Evolutionary conservation across 2,113 vertebrate genomes (phyloP), one percentile per base, ranked within the genome.

Genomic region (Apaloderma vittatum): DNA sequence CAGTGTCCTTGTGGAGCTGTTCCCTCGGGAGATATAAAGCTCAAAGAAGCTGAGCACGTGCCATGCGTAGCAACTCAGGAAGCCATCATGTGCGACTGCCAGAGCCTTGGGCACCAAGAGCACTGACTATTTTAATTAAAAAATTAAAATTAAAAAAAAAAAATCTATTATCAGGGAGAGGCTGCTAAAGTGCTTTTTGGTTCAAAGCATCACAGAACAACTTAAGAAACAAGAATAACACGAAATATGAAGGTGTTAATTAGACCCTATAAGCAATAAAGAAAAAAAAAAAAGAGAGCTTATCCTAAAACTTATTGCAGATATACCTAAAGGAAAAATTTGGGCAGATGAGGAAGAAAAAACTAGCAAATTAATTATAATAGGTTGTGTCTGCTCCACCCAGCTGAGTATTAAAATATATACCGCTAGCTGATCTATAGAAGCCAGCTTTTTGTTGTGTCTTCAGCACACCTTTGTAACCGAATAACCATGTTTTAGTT

Each of bases 11-110:
- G 11, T 61, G 54, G 10, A 23, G 76, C 51, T 49, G 5, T 32
- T 91, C 51, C 54, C 27, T n/a, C 6, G 4, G 20, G 36, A 58
- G 11, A 7, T 51, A 37, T 8, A 71, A 45, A 74, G 34, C 2
- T 2, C 29, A 61, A 52, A 3, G 7, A 14, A 75, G 32, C 68
- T 55, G 43, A 71, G 65, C 22, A 5, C 0, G 7, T 0, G 1
- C 43, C 5, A 4, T 1, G 17, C 6, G 16, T 14, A 51, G 59
- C 2, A 32, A 46, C 61, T 43, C 3, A 2, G 73, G 48, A 34
- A 78, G 27, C 72, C 24, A 61, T n/a, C 62, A 20, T 0, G 0
- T 55, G 40, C 30, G 80, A 8, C 55, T 58, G 30, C 55, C 43
- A 46, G 22, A 77, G 37, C 52, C 43, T 37, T 36, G 5, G 23